These are phyloP conservation scores for Caenorhabditis sulstoni DNA, from an alignment of 2,888 invertebrate species.

Conservation along the genomic window DNA sequence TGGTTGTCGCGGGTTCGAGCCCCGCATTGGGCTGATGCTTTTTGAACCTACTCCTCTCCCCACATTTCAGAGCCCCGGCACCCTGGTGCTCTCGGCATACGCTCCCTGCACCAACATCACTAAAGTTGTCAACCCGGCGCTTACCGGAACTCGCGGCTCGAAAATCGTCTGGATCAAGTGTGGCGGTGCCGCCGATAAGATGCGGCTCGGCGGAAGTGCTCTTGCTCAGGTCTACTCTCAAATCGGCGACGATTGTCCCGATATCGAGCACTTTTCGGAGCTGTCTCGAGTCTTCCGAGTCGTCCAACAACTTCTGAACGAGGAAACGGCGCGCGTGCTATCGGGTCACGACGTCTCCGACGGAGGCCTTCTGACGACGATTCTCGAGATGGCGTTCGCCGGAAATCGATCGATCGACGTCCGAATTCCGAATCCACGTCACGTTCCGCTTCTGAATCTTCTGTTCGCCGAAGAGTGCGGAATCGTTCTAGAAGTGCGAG, in stretches of 20 bases:
- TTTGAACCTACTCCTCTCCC: neutral
- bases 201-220: conserved; percentile 91
- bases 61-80: conserved; percentile 85
- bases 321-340: conserved; percentile 5
- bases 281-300: conserved; percentile 88
- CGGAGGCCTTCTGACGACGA: conserved; percentile 92
- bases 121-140: conserved; percentile 90
- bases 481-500: conserved; percentile 81
- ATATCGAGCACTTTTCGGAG: conserved; percentile 86
- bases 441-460: neutral
- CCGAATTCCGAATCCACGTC: conserved; percentile 32
- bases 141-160: conserved; percentile 83
- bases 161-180: conserved; percentile 71
- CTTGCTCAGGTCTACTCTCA: conserved; percentile 89
- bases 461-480: conserved; percentile 82
- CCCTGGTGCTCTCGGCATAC: conserved; percentile 95
- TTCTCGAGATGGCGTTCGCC: conserved; percentile 96
- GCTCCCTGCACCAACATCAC: conserved; percentile 94
- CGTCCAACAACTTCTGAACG: conserved; percentile 86
- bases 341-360: conserved; percentile 95
- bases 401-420: conserved; percentile 84
- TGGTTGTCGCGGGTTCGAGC: conserved; percentile 80
- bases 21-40: conserved; percentile 76
- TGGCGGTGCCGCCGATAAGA: conserved; percentile 17
- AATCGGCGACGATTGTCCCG: conserved; percentile 88